Conservation (phyloP, 2,888 invertebrate genomes). For the Acronicta psi region DNA sequence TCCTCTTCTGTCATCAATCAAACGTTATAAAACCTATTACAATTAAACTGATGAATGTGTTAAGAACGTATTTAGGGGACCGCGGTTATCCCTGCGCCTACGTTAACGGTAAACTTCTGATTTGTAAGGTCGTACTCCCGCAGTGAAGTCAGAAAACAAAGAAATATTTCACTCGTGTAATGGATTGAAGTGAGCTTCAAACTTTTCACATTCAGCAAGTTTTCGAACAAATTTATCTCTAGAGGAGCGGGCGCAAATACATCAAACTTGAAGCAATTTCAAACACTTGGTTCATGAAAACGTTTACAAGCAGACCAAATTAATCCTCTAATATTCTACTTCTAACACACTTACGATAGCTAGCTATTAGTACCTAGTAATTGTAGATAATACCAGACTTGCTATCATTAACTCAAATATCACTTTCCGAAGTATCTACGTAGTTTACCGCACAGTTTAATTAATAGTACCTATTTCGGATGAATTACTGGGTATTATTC, state of each 20-base stretch:
- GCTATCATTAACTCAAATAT: constrained; percentile 23
- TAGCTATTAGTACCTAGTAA: constrained; percentile 29
- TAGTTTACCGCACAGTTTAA: constrained; percentile 20
- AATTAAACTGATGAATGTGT: constrained; percentile 63
- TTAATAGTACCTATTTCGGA: constrained; percentile 25
- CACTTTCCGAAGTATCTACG: constrained; percentile 16
- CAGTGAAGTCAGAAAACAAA: constrained; percentile 85
- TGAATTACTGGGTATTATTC: constrained; percentile 19
- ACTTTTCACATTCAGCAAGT: constrained; percentile 88
- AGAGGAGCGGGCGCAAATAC: constrained; percentile 84
- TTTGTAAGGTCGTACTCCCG: constrained; percentile 78
- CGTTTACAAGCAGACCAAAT: constrained; percentile 78
- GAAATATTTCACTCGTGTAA: constrained; percentile 89
- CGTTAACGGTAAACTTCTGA: constrained; percentile 78
- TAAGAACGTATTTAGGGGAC: constrained; percentile 53
- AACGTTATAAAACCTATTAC: constrained; percentile 58
- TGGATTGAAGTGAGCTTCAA: constrained; percentile 88
- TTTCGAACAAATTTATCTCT: constrained; percentile 88
- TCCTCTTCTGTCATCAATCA: constrained; percentile 61
- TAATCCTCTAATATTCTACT: constrained; percentile 59
- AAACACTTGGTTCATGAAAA: constrained; percentile 84
- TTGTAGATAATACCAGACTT: constrained; percentile 18
- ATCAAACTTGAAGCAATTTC: constrained; percentile 87
- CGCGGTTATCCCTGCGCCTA: constrained; percentile 37
- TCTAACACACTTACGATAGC: constrained; percentile 35